These are phyloP conservation scores for Hydrophis major DNA, from an alignment of 2,797 vertebrate genomes.

Conservation along the genomic window DNA sequence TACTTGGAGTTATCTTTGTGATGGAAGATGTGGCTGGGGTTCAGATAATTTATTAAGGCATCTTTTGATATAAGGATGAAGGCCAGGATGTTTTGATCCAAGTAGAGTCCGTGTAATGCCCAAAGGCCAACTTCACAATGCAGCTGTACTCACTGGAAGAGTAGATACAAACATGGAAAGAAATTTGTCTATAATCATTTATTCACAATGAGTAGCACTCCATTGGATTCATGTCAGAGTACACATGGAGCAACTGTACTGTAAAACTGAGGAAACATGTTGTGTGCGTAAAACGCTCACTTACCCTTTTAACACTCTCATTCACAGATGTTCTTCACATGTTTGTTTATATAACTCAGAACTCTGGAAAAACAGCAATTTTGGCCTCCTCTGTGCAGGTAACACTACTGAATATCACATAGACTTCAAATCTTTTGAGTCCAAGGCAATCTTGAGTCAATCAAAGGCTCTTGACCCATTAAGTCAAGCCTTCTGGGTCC, in stretches of 20 bases:
- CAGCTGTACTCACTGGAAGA: not conserved
- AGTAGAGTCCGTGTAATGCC: not conserved
- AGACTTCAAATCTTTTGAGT: not conserved
- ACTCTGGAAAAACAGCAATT: not conserved
- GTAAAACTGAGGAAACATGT: not conserved
- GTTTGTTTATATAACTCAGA: not conserved
- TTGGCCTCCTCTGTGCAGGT: not conserved
- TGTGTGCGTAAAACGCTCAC: not conserved
- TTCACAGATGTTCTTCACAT: not conserved
- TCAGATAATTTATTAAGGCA: slow-evolving; percentile 27
- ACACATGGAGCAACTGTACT: no score
- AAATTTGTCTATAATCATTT: not conserved
- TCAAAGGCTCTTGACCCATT: not conserved
- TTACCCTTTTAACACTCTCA: not conserved
- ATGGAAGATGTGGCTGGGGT: slow-evolving; percentile 4
- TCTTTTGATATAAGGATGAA: slow-evolving; percentile 20
- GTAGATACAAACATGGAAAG: not conserved
- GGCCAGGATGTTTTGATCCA: slow-evolving; percentile 6
- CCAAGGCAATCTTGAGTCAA: not conserved
- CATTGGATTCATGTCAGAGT: not conserved
- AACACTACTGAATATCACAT: not conserved
- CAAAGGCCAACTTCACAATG: not conserved
- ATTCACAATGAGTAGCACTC: not conserved
- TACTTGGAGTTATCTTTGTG: slow-evolving; percentile 24
- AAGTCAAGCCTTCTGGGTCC: not conserved